Evolutionary conservation across 2,888 invertebrate genomes (phyloP).

Genomic region (Aspidiotus destructor): DNA sequence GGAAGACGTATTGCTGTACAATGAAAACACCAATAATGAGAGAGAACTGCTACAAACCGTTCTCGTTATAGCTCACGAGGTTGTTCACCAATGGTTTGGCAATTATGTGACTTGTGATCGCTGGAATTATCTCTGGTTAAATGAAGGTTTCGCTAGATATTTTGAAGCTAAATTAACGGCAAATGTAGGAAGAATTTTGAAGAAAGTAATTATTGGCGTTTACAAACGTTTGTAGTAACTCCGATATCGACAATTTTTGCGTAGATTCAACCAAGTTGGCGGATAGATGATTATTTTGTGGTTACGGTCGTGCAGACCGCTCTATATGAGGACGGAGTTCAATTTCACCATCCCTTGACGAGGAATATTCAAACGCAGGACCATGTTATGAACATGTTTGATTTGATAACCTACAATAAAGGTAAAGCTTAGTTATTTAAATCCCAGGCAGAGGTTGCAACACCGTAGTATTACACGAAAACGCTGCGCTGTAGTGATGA

Average conservation of each 20-base stretch:
- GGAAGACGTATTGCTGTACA: conserved; percentile 4
- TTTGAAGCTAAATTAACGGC: conserved; percentile 34
- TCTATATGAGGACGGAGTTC: conserved; percentile 50
- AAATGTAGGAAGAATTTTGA: conserved; percentile 23
- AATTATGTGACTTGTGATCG: conserved; percentile 66
- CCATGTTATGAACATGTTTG: conserved; percentile 54
- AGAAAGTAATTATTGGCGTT: conserved; percentile 41
- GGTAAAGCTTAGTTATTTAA: conserved; percentile 42
- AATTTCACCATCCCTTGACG: conserved; percentile 51
- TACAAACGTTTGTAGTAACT: not conserved
- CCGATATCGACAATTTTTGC: not conserved
- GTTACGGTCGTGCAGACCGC: conserved; percentile 43
- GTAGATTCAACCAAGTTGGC: conserved; percentile 37
- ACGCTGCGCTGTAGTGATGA: too few species aligned
- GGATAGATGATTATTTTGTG: conserved; percentile 36
- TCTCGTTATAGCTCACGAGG: conserved; percentile 76
- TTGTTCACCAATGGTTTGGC: conserved; percentile 97
- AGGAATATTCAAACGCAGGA: conserved; percentile 49
- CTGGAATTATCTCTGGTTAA: conserved; percentile 35
- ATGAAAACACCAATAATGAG: not conserved
- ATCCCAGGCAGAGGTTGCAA: not conserved
- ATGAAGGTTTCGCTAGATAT: conserved; percentile 35
- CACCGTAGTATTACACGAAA: not conserved
- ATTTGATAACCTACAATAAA: conserved; percentile 59
- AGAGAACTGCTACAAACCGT: conserved; percentile 58